These are phyloP conservation scores for Lophochroa leadbeateri DNA, from an alignment of 2,113 vertebrate species.

Conservation along the genomic window DNA sequence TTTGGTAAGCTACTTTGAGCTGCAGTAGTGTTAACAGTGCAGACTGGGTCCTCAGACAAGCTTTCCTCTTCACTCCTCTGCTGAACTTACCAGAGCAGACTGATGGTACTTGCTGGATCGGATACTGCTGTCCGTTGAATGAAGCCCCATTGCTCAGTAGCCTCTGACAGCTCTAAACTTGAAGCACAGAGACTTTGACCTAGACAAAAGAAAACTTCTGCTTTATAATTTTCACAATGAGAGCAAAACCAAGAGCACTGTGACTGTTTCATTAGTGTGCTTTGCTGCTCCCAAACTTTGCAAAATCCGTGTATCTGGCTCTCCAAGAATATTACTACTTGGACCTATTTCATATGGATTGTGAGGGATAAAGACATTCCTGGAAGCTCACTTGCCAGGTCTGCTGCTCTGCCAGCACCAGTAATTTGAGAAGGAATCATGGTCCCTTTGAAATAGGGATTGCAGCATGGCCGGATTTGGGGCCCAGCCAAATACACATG, in stretches of 20 bases:
- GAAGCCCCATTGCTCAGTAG: not conserved
- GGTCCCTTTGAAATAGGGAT: conserved; percentile 22
- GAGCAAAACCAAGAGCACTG: not conserved
- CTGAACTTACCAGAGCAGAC: not conserved
- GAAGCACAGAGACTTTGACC: conserved; percentile 7
- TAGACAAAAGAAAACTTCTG: conserved; percentile 18
- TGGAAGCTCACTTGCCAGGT: conserved; percentile 10
- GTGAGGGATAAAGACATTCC: conserved; percentile 29
- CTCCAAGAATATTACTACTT: conserved; percentile 35
- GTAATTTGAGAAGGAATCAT: conserved; percentile 35
- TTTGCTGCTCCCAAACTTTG: conserved; percentile 19
- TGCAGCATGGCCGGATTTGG: not conserved
- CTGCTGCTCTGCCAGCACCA: conserved; percentile 23
- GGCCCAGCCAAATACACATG: not conserved
- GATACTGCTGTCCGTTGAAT: not conserved
- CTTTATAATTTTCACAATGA: conserved; percentile 28
- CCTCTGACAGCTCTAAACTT: not conserved
- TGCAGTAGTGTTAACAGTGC: not conserved
- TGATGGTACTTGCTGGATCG: not conserved
- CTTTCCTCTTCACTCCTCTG: not conserved
- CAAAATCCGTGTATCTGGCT: conserved; percentile 41
- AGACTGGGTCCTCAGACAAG: not conserved
- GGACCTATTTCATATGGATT: conserved; percentile 18
- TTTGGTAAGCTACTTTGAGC: not conserved
- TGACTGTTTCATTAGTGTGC: conserved; percentile 9